These are phyloP conservation scores for Halisarca cf. caerulea DNA, from an alignment of 37 sponge, comb jelly and placozoan species.

Conservation along the genomic window DNA sequence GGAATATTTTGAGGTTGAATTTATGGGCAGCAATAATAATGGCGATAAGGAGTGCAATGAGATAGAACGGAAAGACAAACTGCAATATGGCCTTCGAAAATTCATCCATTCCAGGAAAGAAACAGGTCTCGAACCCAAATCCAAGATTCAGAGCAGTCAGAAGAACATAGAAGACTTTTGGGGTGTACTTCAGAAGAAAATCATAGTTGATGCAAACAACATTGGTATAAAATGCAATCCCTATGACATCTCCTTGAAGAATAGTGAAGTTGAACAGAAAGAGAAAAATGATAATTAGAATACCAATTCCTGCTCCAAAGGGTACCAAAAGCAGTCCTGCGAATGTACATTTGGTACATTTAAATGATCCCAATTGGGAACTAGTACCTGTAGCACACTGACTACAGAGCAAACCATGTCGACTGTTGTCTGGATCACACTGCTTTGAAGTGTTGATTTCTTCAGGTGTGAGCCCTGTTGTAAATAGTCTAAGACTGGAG, in stretches of 20 bases:
- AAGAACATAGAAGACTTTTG: background rate
- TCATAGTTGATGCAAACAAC: conserved; percentile 7
- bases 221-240: conserved; percentile 52
- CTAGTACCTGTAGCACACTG: conserved; percentile 33
- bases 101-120: conserved; percentile 73
- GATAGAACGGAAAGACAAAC: conserved; percentile 62
- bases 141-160: conserved; percentile 46
- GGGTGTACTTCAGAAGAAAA: background rate
- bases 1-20: background rate
- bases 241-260: conserved; percentile 34
- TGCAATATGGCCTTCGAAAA: conserved; percentile 40
- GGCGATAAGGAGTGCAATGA: conserved; percentile 29
- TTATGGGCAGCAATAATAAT: conserved; percentile 19
- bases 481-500: background rate
- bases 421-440: background rate
- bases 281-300: conserved; percentile 31
- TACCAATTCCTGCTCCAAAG: conserved; percentile 14
- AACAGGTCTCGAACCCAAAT: conserved; percentile 46
- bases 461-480: background rate
- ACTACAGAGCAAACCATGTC: conserved; percentile 46
- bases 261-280: conserved; percentile 33
- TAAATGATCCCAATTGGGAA: conserved; percentile 20
- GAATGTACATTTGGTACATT: conserved; percentile 23
- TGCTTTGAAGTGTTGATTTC: background rate
- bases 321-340: conserved; percentile 11